Evolutionary conservation across 2,113 vertebrate species (phyloP), one percentile per base, ranked within the genome.

Genomic region (Saguinus midas): DNA sequence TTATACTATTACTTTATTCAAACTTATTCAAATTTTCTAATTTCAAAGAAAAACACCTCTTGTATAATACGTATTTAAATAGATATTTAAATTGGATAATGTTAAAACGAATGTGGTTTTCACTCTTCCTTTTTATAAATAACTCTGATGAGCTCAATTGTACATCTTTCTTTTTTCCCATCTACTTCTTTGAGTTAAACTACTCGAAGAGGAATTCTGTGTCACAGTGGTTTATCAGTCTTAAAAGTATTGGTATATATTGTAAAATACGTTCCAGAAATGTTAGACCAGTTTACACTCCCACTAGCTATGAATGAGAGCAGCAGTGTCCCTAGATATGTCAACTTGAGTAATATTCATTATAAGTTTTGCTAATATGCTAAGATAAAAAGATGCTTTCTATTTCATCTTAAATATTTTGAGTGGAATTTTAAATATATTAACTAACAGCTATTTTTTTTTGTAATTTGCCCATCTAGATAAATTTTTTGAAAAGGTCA

Each of bases 391-490:
- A 85, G 8, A 23, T 14, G 45, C 57, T 94, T 78, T 11, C 7
- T 66, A 89, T 83, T 94, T 88, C 27, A 64, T 66, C 91, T 78
- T 40, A 85, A 94, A 73, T 57, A 84, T 75, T 89, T 73, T 64
- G 43, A 37, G 16, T 40, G 45, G 23, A 82, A 29, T 66, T 90
- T 95, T 82, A 70, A 92, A 90, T 76, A 70, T 25, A 2, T 45
- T 72, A 72, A 78, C 64, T 40, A 11, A 6, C 91, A 78, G 43
- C 37, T 73, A 45, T 73, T 21, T 72, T 87, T 37, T 95, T 95
- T 64, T 50, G 1, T n/a, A 81, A 84, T 23, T 48, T n/a, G 6
- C 11, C 27, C 72, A 45, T 78, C 14, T 76, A 58, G 57, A 58
- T 58, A 84, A 73, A 70, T 55, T 91, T 29, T 80, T 89, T 40